A percentile compares a stretch with the other conserved stretches of the same genome.
These are phyloP conservation scores for Polypterus bichir DNA, from an alignment of 2,113 vertebrate genomes.

Conservation along the genomic window DNA sequence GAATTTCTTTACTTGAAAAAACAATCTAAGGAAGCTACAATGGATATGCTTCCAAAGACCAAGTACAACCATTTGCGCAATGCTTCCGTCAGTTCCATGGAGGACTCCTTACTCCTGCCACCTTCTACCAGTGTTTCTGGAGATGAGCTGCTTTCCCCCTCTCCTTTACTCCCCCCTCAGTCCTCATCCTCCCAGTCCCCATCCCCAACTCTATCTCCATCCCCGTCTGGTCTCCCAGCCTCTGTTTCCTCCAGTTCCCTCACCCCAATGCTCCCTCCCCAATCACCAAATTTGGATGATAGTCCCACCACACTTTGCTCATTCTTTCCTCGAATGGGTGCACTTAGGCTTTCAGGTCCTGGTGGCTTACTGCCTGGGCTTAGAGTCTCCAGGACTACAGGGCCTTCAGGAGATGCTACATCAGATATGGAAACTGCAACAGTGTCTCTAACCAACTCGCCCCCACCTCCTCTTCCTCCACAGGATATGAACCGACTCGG, in stretches of 20 bases:
- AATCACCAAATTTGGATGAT: conserved; percentile 44
- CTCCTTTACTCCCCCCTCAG: conserved; percentile 49
- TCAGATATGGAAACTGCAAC: not conserved
- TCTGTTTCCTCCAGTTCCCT: conserved; percentile 76
- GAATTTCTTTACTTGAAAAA: conserved; percentile 8
- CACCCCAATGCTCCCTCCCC: conserved; percentile 52
- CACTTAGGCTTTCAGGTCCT: conserved; percentile 73
- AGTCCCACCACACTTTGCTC: conserved; percentile 91
- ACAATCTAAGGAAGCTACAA: conserved; percentile 35
- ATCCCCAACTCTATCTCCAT: conserved; percentile 31
- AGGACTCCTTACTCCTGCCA: conserved; percentile 27
- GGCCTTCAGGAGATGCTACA: conserved; percentile 23
- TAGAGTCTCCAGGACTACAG: conserved; percentile 36
- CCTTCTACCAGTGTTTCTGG: conserved; percentile 10
- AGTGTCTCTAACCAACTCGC: conserved; percentile 43
- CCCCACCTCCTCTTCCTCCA: conserved; percentile 58
- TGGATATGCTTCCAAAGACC: conserved; percentile 83
- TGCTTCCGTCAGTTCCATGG: conserved; percentile 73
- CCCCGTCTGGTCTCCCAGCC: conserved; percentile 40
- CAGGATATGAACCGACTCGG: conserved; percentile 99
- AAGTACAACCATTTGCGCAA: conserved; percentile 90
- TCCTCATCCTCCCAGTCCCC: conserved; percentile 12
- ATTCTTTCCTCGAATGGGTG: conserved; percentile 87
- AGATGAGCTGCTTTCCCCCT: conserved; percentile 40
- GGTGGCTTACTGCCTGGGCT: conserved; percentile 59